phyloP scores from a whole-genome alignment of 2,888 invertebrate genomes.

The Cantharis lateralis region DNA sequence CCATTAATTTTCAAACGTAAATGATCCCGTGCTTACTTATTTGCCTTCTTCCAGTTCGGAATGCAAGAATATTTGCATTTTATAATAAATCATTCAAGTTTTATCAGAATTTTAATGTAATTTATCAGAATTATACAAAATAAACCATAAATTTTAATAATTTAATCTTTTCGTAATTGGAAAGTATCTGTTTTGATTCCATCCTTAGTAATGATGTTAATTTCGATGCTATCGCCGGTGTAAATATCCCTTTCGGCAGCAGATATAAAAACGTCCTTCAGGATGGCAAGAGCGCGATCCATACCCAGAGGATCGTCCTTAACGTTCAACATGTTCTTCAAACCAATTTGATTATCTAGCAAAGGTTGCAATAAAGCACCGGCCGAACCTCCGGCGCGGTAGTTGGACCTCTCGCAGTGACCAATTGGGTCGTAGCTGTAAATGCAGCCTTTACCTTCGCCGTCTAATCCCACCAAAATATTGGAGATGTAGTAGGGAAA shows the following conservation, averaged over 20 bases:
- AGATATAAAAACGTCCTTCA: slow-evolving; percentile 96
- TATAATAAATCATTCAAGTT: background rate
- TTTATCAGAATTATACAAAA: background rate
- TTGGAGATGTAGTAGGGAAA: slow-evolving; percentile 98
- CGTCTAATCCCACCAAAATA: slow-evolving; percentile 91
- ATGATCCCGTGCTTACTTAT: too few relatives aligned
- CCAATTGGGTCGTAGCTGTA: slow-evolving; percentile 98
- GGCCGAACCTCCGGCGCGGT: slow-evolving; percentile 89
- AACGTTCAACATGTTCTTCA: slow-evolving; percentile 82
- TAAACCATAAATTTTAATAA: background rate
- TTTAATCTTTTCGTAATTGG: slow-evolving; percentile 86
- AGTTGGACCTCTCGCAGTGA: slow-evolving; percentile 84
- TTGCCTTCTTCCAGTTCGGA: too few relatives aligned
- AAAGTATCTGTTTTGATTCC: slow-evolving; percentile 77
- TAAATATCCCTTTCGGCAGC: slow-evolving; percentile 98
- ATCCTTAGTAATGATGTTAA: slow-evolving; percentile 86
- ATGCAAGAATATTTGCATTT: background rate
- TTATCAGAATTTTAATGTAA: background rate
- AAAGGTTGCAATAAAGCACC: slow-evolving; percentile 90
- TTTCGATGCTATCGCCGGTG: slow-evolving; percentile 89
- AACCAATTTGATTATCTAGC: slow-evolving; percentile 93
- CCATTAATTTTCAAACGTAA: too few relatives aligned
- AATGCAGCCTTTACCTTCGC: slow-evolving; percentile 90
- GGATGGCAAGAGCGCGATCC: slow-evolving; percentile 81
- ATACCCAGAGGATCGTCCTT: slow-evolving; percentile 66